These are phyloP conservation scores for Chrysemys picta DNA, from an alignment of 2,113 vertebrate genomes.

Conservation along the genomic window DNA sequence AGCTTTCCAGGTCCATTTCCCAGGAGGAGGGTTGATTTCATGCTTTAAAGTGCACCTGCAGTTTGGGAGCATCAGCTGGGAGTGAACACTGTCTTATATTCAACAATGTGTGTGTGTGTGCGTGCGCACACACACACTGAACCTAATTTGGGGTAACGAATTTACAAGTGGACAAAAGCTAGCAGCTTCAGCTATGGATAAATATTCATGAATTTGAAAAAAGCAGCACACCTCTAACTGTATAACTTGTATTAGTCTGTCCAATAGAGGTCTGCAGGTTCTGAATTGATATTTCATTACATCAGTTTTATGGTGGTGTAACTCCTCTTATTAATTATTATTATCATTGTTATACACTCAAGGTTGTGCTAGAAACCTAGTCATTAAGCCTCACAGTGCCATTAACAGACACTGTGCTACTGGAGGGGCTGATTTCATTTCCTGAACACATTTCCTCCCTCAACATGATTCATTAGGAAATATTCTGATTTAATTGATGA, in stretches of 20 bases:
- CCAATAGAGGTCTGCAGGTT: background rate
- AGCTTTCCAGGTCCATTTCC: background rate
- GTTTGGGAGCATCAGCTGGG: background rate
- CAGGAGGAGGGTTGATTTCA: background rate
- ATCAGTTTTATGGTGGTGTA: background rate
- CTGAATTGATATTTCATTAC: background rate
- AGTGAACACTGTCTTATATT: background rate
- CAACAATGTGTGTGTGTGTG: background rate
- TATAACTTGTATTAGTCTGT: background rate
- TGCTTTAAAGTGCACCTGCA: background rate
- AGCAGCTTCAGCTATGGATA: background rate
- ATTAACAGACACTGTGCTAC: background rate
- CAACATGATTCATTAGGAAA: background rate
- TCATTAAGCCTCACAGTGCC: background rate
- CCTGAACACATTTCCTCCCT: conserved; percentile 7
- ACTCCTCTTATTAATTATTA: background rate
- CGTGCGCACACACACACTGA: background rate
- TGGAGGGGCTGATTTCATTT: background rate
- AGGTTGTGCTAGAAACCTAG: background rate
- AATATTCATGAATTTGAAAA: background rate
- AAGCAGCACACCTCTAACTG: background rate
- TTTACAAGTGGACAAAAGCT: background rate
- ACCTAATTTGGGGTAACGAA: background rate
- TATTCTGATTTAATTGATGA: background rate
- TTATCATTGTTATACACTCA: background rate